Evolutionary conservation across 2,888 invertebrate genomes (phyloP).

Genomic region (Portevinia maculata): DNA sequence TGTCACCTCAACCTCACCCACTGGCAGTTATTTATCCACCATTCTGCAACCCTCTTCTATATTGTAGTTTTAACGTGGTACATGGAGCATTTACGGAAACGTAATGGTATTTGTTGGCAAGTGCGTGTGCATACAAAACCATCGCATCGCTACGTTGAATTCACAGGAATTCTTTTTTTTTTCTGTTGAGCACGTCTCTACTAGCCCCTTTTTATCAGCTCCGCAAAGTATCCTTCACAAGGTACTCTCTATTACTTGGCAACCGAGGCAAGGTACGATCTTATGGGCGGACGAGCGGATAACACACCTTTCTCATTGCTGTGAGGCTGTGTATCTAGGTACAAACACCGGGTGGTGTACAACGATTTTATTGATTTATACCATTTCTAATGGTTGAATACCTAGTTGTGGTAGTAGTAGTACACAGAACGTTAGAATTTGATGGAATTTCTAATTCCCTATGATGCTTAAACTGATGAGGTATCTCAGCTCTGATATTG

Average conservation of each 20-base stretch:
- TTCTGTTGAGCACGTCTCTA: conserved; percentile 67
- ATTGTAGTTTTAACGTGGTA: conserved; percentile 54
- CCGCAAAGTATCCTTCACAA: conserved; percentile 26
- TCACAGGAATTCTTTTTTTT: conserved; percentile 62
- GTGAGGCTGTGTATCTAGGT: conserved; percentile 64
- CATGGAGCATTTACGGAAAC: conserved; percentile 60
- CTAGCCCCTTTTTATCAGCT: conserved; percentile 27
- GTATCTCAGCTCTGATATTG: conserved; percentile 40
- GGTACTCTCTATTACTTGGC: conserved; percentile 32
- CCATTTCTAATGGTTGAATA: conserved; percentile 46
- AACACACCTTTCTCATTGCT: conserved; percentile 68
- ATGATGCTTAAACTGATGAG: conserved; percentile 42
- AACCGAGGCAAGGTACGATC: conserved; percentile 22
- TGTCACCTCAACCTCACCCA: conserved; percentile 43
- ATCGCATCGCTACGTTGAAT: conserved; percentile 57
- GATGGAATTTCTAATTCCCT: conserved; percentile 68
- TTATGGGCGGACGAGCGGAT: conserved; percentile 42
- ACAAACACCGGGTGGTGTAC: conserved; percentile 54
- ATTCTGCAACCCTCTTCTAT: conserved; percentile 30
- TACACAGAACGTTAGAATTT: conserved; percentile 44
- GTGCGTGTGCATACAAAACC: conserved; percentile 75
- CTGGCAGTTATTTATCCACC: conserved; percentile 38
- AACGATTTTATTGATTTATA: conserved; percentile 73
- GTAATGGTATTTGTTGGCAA: conserved; percentile 78
- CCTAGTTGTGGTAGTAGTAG: conserved; percentile 46